Evolutionary conservation across 1,140 invertebrate species (phyloP).

Genomic region (Halictus rubicundus): DNA sequence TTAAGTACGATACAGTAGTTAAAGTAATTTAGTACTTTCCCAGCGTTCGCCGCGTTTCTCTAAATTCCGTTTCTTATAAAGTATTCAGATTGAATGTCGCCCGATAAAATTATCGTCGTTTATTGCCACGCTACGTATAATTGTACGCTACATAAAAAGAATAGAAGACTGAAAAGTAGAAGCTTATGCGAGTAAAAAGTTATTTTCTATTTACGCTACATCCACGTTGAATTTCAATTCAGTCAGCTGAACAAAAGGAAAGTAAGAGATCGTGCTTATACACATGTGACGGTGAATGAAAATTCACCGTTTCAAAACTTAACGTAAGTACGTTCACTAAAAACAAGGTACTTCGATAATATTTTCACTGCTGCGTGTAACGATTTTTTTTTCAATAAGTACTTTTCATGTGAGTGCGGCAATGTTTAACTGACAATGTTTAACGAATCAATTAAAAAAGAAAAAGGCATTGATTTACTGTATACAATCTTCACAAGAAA

Average conservation of each 20-base stretch:
- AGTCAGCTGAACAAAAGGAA: constrained; percentile 28
- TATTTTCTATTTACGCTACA: constrained; percentile 34
- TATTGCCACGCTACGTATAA: constrained; percentile 43
- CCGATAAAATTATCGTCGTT: constrained; percentile 37
- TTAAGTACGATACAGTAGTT: constrained; percentile 67
- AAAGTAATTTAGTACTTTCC: constrained; percentile 59
- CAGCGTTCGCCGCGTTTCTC: constrained; percentile 29
- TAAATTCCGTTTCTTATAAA: constrained; percentile 16
- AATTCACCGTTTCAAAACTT: neutral
- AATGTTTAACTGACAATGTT: neutral
- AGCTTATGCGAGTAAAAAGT: constrained; percentile 43
- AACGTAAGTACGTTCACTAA: neutral
- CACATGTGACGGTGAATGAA: constrained; percentile 8
- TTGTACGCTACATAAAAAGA: constrained; percentile 44
- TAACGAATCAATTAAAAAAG: too few species aligned
- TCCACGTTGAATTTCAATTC: constrained; percentile 41
- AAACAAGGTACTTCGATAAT: constrained; percentile 14
- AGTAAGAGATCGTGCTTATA: constrained; percentile 57
- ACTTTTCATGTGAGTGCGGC: neutral
- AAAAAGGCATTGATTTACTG: too few species aligned
- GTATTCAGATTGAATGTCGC: constrained; percentile 15
- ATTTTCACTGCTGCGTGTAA: neutral
- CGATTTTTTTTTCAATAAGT: constrained; percentile 31
- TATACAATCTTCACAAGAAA: too few species aligned
- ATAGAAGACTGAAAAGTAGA: constrained; percentile 36